A percentile compares a stretch with the other conserved stretches of the same genome.
Evolutionary conservation across 2,888 invertebrate species (phyloP).

Genomic region (Spicauda simplicius): DNA sequence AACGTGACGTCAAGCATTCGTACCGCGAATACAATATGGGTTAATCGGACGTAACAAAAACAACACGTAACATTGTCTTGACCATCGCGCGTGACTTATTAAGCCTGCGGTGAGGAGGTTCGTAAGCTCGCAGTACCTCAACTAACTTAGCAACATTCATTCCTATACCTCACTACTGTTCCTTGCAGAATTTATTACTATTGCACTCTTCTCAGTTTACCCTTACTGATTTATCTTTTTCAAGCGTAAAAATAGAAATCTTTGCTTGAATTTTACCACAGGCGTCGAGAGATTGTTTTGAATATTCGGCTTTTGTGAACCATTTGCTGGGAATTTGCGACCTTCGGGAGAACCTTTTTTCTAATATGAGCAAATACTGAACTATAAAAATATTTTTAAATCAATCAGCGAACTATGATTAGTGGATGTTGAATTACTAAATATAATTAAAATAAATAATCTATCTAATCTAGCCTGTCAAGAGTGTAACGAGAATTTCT

Average conservation of each 20-base stretch:
- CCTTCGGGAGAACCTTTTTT: neutral
- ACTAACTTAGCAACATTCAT: neutral
- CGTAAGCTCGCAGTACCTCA: neutral
- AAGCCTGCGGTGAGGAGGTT: neutral
- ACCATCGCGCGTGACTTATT: conserved; percentile 14
- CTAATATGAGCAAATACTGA: no score
- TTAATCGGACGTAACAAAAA: conserved; percentile 77
- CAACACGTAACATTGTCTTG: conserved; percentile 53
- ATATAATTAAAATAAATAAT: no score
- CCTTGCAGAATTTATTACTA: conserved; percentile 32
- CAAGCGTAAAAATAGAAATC: conserved; percentile 57
- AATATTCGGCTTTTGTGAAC: conserved; percentile 56
- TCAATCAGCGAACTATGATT: no score
- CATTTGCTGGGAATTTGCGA: conserved; percentile 32
- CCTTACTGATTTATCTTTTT: conserved; percentile 43
- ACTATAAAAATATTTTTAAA: no score
- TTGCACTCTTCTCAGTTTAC: conserved; percentile 41
- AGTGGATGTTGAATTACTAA: no score
- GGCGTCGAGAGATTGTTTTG: conserved; percentile 59
- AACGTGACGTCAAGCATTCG: conserved; percentile 78
- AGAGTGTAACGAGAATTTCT: no score
- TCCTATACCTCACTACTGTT: neutral
- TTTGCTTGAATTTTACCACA: conserved; percentile 57
- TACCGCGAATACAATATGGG: conserved; percentile 72
- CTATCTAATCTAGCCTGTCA: no score